Evolutionary conservation across 2,113 vertebrate genomes (phyloP), one percentile per base, ranked within the genome.

Genomic region (Oreochromis niloticus): DNA sequence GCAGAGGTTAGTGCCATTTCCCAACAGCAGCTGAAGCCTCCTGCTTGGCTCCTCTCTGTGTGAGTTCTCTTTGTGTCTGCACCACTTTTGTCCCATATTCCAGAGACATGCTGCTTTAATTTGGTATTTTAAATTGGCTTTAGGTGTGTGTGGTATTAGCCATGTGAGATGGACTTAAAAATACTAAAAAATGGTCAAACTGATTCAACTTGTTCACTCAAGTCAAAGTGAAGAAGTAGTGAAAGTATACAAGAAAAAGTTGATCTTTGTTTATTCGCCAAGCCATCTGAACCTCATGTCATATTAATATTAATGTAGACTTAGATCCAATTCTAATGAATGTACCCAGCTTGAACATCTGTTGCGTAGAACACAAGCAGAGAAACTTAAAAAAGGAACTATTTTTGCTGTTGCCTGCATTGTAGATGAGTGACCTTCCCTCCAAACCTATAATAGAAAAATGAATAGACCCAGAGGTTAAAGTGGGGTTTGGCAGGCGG

Each of bases 151-250:
- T 75, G 71, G 24, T 75, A 30, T 75, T 30, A 75, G 24, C 43
- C 71, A 24, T 30, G 43, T 75, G 71, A 52, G 43, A 78, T 50
- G 71, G 73, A n/a, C 73, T 66, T 66, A 66, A 22, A 57, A 66
- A 39, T 7, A 4, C 9, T n/a, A n/a, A 39, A 63, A 27, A 57
- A 32, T 4, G 6, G 11, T 5, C 5, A 68, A 39, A 39, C 61
- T 39, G 32, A 68, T 3, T 22, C 4, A 5, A 36, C 3, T 22
- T 39, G 10, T 68, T 13, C 63, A 68, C 34, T 68, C 63, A 39
- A 39, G 63, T 39, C 63, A 68, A 22, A 68, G 34, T 68, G 22
- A 68, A 13, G 61, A 68, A 22, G 19, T 0, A 68, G 34, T 68
- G 34, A 68, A 68, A 66, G 61, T 66, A 39, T 66, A 39, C 34